phyloP scores from a whole-genome alignment of 1,140 invertebrate species.

The Heliconius himera region DNA sequence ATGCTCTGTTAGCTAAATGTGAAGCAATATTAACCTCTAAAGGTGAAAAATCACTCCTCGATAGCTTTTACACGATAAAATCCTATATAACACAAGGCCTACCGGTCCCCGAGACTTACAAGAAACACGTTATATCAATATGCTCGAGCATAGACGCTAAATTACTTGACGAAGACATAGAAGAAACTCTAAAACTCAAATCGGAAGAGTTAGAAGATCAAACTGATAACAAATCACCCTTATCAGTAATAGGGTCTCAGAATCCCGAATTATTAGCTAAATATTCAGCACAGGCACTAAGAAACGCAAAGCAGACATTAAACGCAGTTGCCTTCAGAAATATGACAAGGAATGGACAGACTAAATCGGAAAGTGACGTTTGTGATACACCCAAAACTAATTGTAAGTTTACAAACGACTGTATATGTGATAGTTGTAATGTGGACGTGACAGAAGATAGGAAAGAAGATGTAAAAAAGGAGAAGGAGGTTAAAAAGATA shows the following conservation, averaged over 20 bases:
- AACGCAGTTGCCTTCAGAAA: slow-evolving; percentile 71
- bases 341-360: slow-evolving; percentile 58
- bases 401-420: slow-evolving; percentile 74
- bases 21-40: slow-evolving; percentile 68
- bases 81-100: slow-evolving; percentile 68
- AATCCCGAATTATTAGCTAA: slow-evolving; percentile 69
- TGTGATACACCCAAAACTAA: slow-evolving; percentile 66
- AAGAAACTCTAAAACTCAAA: slow-evolving; percentile 58
- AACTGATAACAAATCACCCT: slow-evolving; percentile 42
- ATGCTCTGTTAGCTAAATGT: slow-evolving; percentile 63
- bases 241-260: slow-evolving; percentile 54
- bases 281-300: slow-evolving; percentile 69
- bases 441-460: slow-evolving; percentile 50
- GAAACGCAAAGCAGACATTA: slow-evolving; percentile 67
- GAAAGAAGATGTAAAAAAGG: slow-evolving; percentile 49
- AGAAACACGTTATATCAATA: slow-evolving; percentile 69
- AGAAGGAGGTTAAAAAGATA: slow-evolving; percentile 50
- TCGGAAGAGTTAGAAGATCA: slow-evolving; percentile 34
- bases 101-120: slow-evolving; percentile 67
- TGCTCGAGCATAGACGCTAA: slow-evolving; percentile 68
- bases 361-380: slow-evolving; percentile 62
- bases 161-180: slow-evolving; percentile 63
- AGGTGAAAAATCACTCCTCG: slow-evolving; percentile 66
- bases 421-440: slow-evolving; percentile 62
- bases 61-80: slow-evolving; percentile 72